Evolutionary conservation across 2,888 invertebrate species (phyloP), one percentile per base, ranked within the genome.

Genomic region (Monochamus alternatus): DNA sequence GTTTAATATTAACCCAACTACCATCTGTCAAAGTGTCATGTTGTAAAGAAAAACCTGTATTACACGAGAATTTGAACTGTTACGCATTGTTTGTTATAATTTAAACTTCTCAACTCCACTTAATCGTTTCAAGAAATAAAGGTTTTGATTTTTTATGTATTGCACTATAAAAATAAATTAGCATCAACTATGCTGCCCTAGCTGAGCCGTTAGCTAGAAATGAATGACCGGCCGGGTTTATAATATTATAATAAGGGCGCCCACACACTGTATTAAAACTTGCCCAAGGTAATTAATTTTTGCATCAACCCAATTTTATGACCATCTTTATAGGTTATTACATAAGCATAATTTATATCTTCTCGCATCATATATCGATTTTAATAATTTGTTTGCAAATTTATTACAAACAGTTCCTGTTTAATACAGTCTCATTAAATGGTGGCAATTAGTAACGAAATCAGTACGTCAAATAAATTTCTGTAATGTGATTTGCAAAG

Each of bases 251-350:
- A 72, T n/a, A 55, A 7, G 1, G 7, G 43, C 32, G 64, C 55
- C 64, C 64, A 72, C 72, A 52, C 64, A 7, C 31, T 31, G 4
- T 55, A n/a, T 55, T 55, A 43, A 3, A 55, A 38, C 64, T 55
- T 38, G 64, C 64, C 63, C 64, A 30, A 63, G 63, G 71, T 62
- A 55, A 55, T 62, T 71, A 60, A 52, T 63, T 72, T 72, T 72
- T 72, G 63, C 51, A 71, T 8, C 31, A n/a, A 2, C 12, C 4
- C 22, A 32, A 72, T 38, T 72, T 72, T 64, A 64, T 64, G 52
- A 55, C 44, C 31, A 60, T 52, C 22, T 59, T 63, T 65, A 72
- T 58, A 32, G 63, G 51, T 64, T 55, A 64, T 72, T 64, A n/a
- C 38, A 10, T 55, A 72, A 72, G 12, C 12, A 64, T 63, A 51